Conservation (phyloP, 2,888 invertebrate genomes). For the Parnassius smintheus region DNA sequence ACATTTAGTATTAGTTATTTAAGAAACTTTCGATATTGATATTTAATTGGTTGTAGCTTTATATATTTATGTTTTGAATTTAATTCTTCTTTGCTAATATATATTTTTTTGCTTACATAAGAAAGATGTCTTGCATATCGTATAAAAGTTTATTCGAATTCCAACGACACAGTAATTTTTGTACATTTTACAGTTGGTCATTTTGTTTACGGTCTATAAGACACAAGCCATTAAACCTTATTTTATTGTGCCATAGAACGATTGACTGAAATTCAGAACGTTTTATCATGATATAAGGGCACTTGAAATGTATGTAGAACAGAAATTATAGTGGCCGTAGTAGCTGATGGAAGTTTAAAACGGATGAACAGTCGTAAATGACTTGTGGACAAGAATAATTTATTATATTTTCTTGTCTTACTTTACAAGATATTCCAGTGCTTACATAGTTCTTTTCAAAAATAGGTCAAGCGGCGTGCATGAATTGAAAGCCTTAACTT, state of each 20-base stretch:
- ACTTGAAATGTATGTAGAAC: conserved; percentile 15
- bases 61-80: too few species aligned
- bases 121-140: neutral
- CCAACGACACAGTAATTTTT: conserved; percentile 14
- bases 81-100: too few species aligned
- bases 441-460: too few species aligned
- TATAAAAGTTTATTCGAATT: conserved; percentile 13
- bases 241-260: conserved; percentile 23
- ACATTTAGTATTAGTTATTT: too few species aligned
- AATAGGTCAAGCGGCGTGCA: too few species aligned
- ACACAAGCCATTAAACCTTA: conserved; percentile 21
- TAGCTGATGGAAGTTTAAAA: neutral
- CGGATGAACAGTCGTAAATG: neutral
- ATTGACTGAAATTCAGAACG: conserved; percentile 23
- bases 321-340: conserved; percentile 10
- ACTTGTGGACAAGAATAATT: neutral
- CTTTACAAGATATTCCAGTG: too few species aligned
- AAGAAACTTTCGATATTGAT: too few species aligned
- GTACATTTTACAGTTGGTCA: conserved; percentile 21
- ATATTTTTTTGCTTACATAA: too few species aligned
- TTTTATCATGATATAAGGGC: conserved; percentile 6
- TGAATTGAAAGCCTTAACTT: too few species aligned
- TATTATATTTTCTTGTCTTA: too few species aligned
- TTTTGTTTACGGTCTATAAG: conserved; percentile 23
- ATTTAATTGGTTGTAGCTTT: too few species aligned